These are phyloP conservation scores for Saturnia pavonia DNA, from an alignment of 2,888 invertebrate genomes.

Conservation along the genomic window DNA sequence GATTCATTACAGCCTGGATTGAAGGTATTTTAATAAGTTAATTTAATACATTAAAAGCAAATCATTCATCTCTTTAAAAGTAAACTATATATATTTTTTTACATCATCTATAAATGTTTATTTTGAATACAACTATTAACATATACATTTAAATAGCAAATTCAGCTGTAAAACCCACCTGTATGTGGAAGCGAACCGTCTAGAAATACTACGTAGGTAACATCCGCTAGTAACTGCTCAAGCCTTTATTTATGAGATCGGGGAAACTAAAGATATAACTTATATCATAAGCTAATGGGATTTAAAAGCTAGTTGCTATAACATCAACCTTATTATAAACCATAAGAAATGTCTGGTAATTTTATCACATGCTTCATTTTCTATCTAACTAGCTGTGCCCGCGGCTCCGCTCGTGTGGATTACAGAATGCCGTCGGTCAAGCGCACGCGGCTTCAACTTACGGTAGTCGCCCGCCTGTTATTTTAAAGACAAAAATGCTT, in stretches of 20 bases:
- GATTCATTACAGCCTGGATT: not conserved
- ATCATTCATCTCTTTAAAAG: not conserved
- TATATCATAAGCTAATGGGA: constrained; percentile 6
- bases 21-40: too few relatives aligned
- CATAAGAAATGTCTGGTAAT: not conserved
- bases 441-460: too few relatives aligned
- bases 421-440: too few relatives aligned
- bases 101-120: not conserved
- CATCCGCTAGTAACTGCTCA: constrained; percentile 36
- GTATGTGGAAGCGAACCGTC: constrained; percentile 58
- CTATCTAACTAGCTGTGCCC: too few relatives aligned
- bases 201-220: constrained; percentile 50
- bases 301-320: not conserved
- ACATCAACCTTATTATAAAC: not conserved
- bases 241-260: constrained; percentile 6
- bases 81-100: not conserved
- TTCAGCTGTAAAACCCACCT: constrained; percentile 72
- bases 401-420: too few relatives aligned
- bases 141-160: constrained; percentile 64
- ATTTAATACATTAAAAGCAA: not conserved
- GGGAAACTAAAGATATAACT: constrained; percentile 23
- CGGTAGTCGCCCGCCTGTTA: too few relatives aligned
- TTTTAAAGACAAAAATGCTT: too few relatives aligned
- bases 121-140: not conserved
- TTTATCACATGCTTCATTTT: too few relatives aligned